Evolutionary conservation across 1,140 invertebrate species (phyloP).

Genomic region (Ceratosolen fusciceps): DNA sequence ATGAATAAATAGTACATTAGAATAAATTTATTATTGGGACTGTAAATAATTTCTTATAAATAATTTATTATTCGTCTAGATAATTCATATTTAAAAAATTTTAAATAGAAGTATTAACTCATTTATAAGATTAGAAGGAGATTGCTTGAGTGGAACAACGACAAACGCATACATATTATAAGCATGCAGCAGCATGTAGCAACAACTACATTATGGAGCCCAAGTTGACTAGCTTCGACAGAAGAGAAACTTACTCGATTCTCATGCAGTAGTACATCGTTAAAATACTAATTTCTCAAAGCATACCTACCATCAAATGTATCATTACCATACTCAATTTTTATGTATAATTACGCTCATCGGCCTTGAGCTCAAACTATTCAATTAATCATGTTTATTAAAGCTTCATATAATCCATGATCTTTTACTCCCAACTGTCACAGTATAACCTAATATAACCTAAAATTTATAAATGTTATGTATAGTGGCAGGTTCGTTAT

Average conservation of each 20-base stretch:
- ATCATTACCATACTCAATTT: conserved; percentile 20
- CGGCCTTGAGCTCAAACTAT: conserved; percentile 18
- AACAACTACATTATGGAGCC: neutral
- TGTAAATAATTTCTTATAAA: neutral
- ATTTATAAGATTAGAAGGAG: too few relatives aligned
- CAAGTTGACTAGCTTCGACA: conserved; percentile 20
- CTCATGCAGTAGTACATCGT: conserved; percentile 27
- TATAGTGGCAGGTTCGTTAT: conserved; percentile 13
- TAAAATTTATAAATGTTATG: conserved; percentile 37
- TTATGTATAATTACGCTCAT: neutral
- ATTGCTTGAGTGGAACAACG: too few relatives aligned
- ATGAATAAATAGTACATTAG: neutral
- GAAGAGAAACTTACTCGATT: conserved; percentile 49
- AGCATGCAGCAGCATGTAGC: too few relatives aligned
- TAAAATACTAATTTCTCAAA: conserved; percentile 50
- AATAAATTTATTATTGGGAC: neutral
- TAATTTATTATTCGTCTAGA: neutral
- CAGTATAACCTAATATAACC: conserved; percentile 2
- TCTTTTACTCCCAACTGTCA: neutral
- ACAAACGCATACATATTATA: too few relatives aligned
- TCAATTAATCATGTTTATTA: conserved; percentile 43
- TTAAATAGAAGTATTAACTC: too few relatives aligned
- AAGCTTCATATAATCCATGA: conserved; percentile 9
- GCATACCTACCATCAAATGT: conserved; percentile 17
- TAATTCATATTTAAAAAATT: conserved; percentile 8